A percentile compares a stretch with the other conserved stretches of the same genome.
phyloP scores from a whole-genome alignment of 2,797 vertebrate genomes.

The Trematomus bernacchii region DNA sequence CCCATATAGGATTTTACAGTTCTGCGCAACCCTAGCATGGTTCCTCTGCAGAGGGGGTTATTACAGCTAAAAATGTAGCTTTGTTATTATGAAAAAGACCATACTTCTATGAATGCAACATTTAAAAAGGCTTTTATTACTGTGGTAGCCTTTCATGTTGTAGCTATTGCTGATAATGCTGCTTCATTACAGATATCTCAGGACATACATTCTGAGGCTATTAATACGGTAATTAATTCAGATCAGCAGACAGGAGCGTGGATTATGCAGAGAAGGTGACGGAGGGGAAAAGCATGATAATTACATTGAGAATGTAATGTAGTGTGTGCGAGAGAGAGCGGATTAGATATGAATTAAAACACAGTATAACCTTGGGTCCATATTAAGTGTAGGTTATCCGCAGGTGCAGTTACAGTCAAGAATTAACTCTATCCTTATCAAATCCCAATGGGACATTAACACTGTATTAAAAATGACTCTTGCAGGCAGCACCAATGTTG shows the following conservation, averaged over 20 bases:
- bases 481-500: too few relatives aligned
- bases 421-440: neutral
- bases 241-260: conserved; percentile 17
- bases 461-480: too few relatives aligned
- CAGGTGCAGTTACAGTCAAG: conserved; percentile 23
- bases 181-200: conserved; percentile 17
- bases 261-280: conserved; percentile 42
- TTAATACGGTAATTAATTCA: conserved; percentile 44
- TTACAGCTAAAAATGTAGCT: neutral
- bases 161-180: neutral
- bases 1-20: too few relatives aligned
- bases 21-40: too few relatives aligned
- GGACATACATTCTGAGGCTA: conserved; percentile 32
- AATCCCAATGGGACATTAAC: too few relatives aligned
- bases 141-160: conserved; percentile 16
- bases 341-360: conserved; percentile 12
- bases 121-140: neutral
- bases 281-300: conserved; percentile 29
- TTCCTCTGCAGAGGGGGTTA: neutral
- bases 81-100: neutral
- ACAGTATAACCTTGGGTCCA: conserved; percentile 17
- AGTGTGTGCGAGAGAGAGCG: neutral
- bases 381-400: conserved; percentile 22
- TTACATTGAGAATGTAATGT: conserved; percentile 14
- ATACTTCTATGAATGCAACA: neutral